Evolutionary conservation across 2,797 vertebrate species (phyloP).

Genomic region (Eulemur coronatus): DNA sequence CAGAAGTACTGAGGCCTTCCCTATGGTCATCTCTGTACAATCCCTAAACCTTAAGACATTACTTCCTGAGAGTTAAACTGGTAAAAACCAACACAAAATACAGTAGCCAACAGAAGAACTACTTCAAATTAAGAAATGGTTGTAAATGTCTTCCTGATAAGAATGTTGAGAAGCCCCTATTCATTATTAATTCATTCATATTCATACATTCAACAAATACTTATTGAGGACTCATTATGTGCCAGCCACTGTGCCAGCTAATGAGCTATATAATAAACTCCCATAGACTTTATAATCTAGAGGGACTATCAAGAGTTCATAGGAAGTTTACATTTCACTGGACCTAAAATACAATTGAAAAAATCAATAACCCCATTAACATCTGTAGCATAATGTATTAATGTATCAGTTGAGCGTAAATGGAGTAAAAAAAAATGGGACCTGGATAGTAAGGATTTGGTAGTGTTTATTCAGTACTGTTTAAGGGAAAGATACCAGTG

Average conservation of each 20-base stretch:
- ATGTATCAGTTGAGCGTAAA: neutral
- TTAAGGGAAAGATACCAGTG: neutral
- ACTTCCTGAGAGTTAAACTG: neutral
- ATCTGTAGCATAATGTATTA: neutral
- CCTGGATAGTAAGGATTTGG: neutral
- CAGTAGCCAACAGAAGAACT: neutral
- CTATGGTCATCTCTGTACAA: neutral
- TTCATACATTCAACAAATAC: slow-evolving; percentile 13
- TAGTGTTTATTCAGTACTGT: neutral
- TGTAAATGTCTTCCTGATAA: neutral
- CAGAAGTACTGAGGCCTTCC: neutral
- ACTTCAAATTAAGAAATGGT: neutral
- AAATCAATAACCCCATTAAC: slow-evolving; percentile 4
- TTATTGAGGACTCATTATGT: slow-evolving; percentile 45
- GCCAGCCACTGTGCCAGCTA: neutral
- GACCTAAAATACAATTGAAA: neutral
- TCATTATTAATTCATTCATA: neutral
- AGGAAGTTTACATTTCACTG: slow-evolving; percentile 31
- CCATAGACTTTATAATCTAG: neutral
- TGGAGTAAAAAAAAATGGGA: neutral
- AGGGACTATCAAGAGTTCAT: neutral
- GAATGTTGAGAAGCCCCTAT: neutral
- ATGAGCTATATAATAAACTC: neutral
- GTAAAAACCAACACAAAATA: slow-evolving; percentile 7
- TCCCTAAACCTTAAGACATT: slow-evolving; percentile 2